Evolutionary conservation across 2,113 vertebrate genomes (phyloP).

Genomic region (Pitta sordida): DNA sequence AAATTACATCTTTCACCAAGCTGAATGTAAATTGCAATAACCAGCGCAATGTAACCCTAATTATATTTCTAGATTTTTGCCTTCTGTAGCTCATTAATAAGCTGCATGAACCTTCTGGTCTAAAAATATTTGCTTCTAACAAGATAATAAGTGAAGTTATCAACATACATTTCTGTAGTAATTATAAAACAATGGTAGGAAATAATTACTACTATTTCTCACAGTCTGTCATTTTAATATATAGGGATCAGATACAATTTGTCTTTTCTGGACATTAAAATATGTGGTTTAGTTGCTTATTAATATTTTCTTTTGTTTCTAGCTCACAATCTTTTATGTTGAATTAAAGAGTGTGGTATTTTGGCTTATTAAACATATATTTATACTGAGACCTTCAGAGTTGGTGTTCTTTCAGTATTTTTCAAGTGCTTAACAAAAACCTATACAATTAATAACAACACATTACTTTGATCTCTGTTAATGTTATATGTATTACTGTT

Average conservation of each 20-base stretch:
- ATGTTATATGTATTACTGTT: background rate
- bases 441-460: background rate
- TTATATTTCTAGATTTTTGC: background rate
- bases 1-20: background rate
- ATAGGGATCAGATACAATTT: background rate
- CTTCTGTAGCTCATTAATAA: slow-evolving; percentile 41
- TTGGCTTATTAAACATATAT: background rate
- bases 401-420: background rate
- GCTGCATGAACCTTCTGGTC: background rate
- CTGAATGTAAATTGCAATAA: background rate
- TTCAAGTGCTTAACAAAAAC: background rate
- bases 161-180: background rate
- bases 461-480: background rate
- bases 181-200: background rate
- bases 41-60: background rate
- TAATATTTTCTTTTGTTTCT: slow-evolving; percentile 31
- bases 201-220: slow-evolving; percentile 54
- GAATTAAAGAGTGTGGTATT: background rate
- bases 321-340: background rate
- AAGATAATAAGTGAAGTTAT: slow-evolving; percentile 26
- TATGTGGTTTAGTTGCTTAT: background rate
- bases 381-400: background rate
- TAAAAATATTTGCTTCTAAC: slow-evolving; percentile 7
- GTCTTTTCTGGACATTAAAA: slow-evolving; percentile 22
- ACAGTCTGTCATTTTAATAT: slow-evolving; percentile 13